Percentiles rank a stretch among this genome's conserved stretches.
These are phyloP conservation scores for Bujurquina vittata DNA, from an alignment of 2,113 vertebrate genomes.

Conservation along the genomic window DNA sequence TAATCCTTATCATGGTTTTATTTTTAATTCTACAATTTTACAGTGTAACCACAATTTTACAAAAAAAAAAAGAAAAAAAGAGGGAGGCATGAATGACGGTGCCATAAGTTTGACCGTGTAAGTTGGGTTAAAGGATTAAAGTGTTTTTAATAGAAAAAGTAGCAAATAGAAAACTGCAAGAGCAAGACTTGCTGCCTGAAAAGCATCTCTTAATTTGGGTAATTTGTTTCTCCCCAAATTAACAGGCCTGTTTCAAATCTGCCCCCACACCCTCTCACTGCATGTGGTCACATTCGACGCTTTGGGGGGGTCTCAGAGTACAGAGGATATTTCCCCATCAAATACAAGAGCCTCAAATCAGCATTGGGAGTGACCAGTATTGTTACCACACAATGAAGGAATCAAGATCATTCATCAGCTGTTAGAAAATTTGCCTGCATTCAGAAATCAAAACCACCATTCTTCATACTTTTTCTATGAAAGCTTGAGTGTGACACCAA, in stretches of 20 bases:
- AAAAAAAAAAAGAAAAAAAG: conserved; percentile 37
- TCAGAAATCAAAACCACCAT: neutral
- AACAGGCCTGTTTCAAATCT: neutral
- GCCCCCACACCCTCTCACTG: neutral
- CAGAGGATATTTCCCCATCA: neutral
- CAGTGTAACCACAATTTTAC: conserved; percentile 1
- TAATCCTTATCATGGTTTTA: conserved; percentile 17
- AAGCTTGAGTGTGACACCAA: too few relatives aligned
- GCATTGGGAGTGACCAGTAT: neutral
- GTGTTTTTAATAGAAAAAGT: conserved; percentile 16
- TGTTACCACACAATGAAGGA: neutral
- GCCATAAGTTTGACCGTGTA: conserved; percentile 20
- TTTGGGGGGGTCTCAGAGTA: neutral
- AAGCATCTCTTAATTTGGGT: neutral
- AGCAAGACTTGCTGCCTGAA: neutral
- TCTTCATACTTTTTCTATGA: neutral
- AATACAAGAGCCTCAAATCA: neutral
- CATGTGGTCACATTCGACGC: neutral
- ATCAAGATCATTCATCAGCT: neutral
- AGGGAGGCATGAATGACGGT: neutral
- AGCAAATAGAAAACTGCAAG: neutral
- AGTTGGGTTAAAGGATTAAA: conserved; percentile 23
- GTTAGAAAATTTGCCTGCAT: neutral
- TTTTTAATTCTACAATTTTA: conserved; percentile 11
- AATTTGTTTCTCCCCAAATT: neutral